Base-by-base conservation (phyloP, 2,113 vertebrate genomes). In the Leptobrachium leishanense region DNA sequence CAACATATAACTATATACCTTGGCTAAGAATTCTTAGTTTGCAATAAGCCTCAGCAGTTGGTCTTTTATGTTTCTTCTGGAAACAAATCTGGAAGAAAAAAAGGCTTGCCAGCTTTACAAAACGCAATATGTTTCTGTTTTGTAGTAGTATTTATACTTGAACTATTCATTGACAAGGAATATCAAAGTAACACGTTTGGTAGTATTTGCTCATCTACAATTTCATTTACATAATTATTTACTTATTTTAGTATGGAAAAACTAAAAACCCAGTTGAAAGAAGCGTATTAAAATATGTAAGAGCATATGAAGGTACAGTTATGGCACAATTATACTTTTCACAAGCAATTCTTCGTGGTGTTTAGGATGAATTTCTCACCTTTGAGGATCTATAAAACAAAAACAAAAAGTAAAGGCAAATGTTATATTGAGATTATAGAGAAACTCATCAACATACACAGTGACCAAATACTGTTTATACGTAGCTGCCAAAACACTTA, bases 21-120 rank as follows among this genome's bases (percentile, higher is more conserved):
- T 39, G 43, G 57, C 39, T 53, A 53, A 54, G 42, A 53, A 53
- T 53, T 41, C 31, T 1, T 7, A n/a, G 69, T 72, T 79, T 43
- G 31, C 71, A 66, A 65, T 72, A 53, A 72, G 10, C 53, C 68
- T 42, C 57, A 78, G 57, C 76, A 53, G 68, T 72, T 65, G 68
- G 68, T 78, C 57, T 65, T 78, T 72, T 78, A 69, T 46, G 8
- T 70, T 78, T 78, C 20, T 40, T 3, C 57, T n/a, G 68, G 64
- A 72, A 72, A 71, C 43, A 78, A 78, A 72, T 78, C 57, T 64
- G 68, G 68, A 71, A 41, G 39, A 78, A 72, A 76, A 78, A 78
- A 64, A 43, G 42, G 46, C 13, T 43, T 42, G 62, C 44, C 68
- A 71, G 75, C 53, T 15, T 69, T 31, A 54, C n/a, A 15, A 43